phyloP scores from a whole-genome alignment of 2,888 invertebrate genomes.

The Pherbina coryleti region DNA sequence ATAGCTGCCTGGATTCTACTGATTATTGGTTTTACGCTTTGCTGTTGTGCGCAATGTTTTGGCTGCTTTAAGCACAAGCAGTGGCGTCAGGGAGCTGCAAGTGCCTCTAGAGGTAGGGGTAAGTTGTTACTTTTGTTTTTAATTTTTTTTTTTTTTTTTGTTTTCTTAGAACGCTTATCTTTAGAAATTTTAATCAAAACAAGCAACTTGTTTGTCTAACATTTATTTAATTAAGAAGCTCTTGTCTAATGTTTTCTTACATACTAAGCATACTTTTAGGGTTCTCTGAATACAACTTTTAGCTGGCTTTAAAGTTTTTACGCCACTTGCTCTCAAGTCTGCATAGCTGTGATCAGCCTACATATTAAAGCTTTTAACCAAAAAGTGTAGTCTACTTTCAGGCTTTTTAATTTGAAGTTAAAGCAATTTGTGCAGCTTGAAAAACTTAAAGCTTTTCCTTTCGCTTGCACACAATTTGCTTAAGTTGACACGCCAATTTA shows the following conservation, averaged over 20 bases:
- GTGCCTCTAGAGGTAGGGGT: conserved; percentile 39
- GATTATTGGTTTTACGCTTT: conserved; percentile 62
- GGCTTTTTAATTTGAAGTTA: not conserved
- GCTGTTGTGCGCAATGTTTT: conserved; percentile 65
- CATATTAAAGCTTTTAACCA: too few species aligned
- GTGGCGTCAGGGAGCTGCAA: conserved; percentile 40
- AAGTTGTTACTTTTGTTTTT: too few species aligned
- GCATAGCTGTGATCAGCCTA: too few species aligned
- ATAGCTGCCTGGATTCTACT: conserved; percentile 63
- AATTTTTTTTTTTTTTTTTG: too few species aligned
- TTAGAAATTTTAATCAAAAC: not conserved
- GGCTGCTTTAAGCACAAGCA: conserved; percentile 46
- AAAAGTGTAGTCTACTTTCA: not conserved
- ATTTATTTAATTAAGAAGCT: not conserved
- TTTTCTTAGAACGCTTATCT: not conserved
- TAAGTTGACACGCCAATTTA: conserved; percentile 4
- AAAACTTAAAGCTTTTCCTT: not conserved
- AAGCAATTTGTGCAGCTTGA: not conserved
- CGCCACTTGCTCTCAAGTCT: too few species aligned
- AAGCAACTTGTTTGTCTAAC: not conserved
- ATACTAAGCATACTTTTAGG: too few species aligned
- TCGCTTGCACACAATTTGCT: not conserved
- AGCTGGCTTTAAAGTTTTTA: not conserved
- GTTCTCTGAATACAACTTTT: not conserved
- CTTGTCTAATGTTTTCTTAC: not conserved